These are phyloP conservation scores for Drosophila meridionalis DNA, from an alignment of 2,888 invertebrate species.

Conservation along the genomic window DNA sequence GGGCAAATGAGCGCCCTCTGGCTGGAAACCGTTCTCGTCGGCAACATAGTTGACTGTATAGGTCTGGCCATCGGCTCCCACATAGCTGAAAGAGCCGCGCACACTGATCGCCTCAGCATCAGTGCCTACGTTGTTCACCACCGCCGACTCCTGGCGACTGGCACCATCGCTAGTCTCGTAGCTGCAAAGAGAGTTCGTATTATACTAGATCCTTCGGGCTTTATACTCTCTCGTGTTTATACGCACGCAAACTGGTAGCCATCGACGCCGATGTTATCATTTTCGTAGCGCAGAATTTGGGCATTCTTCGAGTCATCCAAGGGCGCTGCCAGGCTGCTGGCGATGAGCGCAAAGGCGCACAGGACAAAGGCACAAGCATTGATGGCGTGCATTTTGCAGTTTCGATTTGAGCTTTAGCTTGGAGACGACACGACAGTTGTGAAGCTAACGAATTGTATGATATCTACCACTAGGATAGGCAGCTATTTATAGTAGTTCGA, in stretches of 20 bases:
- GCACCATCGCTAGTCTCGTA: constrained; percentile 86
- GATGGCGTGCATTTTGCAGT: constrained; percentile 70
- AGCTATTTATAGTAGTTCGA: not conserved
- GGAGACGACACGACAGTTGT: too few species aligned
- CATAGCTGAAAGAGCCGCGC: constrained; percentile 85
- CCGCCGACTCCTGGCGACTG: constrained; percentile 84
- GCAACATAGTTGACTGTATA: constrained; percentile 86
- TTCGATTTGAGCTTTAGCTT: not conserved
- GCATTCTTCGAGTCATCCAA: constrained; percentile 85
- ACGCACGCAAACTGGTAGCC: constrained; percentile 82
- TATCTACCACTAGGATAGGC: not conserved
- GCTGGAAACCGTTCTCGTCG: constrained; percentile 87
- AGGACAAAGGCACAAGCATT: constrained; percentile 59
- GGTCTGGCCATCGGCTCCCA: constrained; percentile 85
- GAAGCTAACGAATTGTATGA: not conserved
- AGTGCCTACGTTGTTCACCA: constrained; percentile 84
- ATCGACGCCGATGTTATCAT: constrained; percentile 84
- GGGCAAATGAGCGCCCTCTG: constrained; percentile 83
- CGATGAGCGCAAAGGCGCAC: constrained; percentile 62
- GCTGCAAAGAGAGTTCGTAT: constrained; percentile 43
- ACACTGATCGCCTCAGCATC: constrained; percentile 85
- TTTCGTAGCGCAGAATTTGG: constrained; percentile 87
- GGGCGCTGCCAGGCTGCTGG: constrained; percentile 69
- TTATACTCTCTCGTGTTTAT: not conserved
- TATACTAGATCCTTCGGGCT: not conserved